Evolutionary conservation across 1,140 invertebrate genomes (phyloP).

Genomic region (Drosophila gunungcola): DNA sequence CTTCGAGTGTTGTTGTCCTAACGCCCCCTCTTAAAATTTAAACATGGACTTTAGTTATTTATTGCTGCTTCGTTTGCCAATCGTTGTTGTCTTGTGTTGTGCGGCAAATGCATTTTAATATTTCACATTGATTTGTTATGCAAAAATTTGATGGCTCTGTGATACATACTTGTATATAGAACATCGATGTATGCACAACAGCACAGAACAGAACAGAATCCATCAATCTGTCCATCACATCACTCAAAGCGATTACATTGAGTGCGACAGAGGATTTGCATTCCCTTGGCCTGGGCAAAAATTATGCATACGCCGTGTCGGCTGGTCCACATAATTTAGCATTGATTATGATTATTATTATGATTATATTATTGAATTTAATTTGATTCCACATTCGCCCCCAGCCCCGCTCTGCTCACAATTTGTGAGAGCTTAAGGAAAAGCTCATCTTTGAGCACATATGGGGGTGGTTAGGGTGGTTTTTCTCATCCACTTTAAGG

Average conservation of each 20-base stretch:
- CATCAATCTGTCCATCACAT: conserved; percentile 54
- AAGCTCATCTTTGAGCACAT: conserved; percentile 51
- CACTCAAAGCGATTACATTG: conserved; percentile 73
- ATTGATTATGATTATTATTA: conserved; percentile 80
- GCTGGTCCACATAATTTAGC: conserved; percentile 72
- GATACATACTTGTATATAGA: conserved; percentile 7
- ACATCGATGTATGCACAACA: conserved; percentile 18
- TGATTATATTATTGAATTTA: conserved; percentile 82
- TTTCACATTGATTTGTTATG: conserved; percentile 81
- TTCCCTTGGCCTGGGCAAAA: conserved; percentile 32
- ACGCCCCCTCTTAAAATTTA: conserved; percentile 57
- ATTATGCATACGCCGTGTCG: conserved; percentile 80
- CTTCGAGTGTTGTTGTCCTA: conserved; percentile 42
- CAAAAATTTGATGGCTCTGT: conserved; percentile 69
- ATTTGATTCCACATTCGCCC: conserved; percentile 68
- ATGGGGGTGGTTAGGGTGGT: conserved; percentile 11
- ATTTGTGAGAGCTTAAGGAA: conserved; percentile 55
- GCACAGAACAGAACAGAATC: not conserved
- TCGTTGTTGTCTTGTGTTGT: conserved; percentile 57
- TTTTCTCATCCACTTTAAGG: conserved; percentile 37
- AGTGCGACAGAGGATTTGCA: conserved; percentile 11
- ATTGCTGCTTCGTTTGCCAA: conserved; percentile 52
- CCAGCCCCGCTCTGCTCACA: conserved; percentile 1
- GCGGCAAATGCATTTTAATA: conserved; percentile 80
- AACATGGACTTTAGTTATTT: conserved; percentile 79